phyloP scores from a whole-genome alignment of 2,888 invertebrate species.

The Liopterus haemorrhoidalis region DNA sequence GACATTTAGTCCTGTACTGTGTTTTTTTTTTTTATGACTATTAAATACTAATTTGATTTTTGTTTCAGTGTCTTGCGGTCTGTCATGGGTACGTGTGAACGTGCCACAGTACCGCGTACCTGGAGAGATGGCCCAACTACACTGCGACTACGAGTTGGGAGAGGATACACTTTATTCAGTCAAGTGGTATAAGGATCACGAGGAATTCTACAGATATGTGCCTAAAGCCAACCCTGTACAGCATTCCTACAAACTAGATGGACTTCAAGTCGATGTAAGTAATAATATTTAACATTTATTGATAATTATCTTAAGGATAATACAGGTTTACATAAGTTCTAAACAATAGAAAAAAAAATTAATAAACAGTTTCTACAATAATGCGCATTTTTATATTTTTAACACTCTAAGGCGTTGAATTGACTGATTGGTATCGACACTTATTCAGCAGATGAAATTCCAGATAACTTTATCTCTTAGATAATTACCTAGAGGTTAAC shows the following conservation, averaged over 20 bases:
- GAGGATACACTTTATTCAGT: slow-evolving; percentile 67
- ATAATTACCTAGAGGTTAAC: too few relatives aligned
- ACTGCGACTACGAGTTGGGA: slow-evolving; percentile 45
- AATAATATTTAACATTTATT: slow-evolving; percentile 24
- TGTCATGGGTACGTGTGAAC: slow-evolving; percentile 45
- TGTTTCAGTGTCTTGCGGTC: slow-evolving; percentile 29
- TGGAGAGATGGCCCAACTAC: slow-evolving; percentile 43
- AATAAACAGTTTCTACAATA: too few relatives aligned
- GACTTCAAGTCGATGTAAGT: slow-evolving; percentile 65
- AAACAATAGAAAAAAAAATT: too few relatives aligned
- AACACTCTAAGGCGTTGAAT: too few relatives aligned
- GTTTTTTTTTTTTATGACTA: neutral
- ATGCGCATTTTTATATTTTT: too few relatives aligned
- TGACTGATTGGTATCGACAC: too few relatives aligned
- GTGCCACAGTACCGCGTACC: slow-evolving; percentile 45
- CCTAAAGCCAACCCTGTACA: slow-evolving; percentile 66
- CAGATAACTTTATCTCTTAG: too few relatives aligned
- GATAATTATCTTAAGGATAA: too few relatives aligned
- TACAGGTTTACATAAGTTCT: too few relatives aligned
- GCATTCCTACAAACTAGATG: slow-evolving; percentile 64
- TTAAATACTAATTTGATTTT: slow-evolving; percentile 5
- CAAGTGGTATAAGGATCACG: slow-evolving; percentile 81
- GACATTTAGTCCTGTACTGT: too few relatives aligned
- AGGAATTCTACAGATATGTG: slow-evolving; percentile 75
- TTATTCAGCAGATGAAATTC: too few relatives aligned